Evolutionary conservation across 2,797 vertebrate genomes (phyloP).

Genomic region (Mustela erminea): DNA sequence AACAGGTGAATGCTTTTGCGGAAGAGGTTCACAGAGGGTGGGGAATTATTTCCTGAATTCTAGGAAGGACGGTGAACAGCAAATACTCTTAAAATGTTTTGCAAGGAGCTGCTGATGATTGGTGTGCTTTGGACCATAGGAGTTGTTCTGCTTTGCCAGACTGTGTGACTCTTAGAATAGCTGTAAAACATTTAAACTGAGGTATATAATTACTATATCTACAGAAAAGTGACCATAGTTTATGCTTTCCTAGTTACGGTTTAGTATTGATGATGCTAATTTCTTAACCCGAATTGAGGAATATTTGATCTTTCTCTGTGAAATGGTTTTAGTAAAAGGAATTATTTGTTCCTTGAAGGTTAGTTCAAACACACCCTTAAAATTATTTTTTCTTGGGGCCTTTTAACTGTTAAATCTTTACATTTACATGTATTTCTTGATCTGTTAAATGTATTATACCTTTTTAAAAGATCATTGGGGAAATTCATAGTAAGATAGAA

Average conservation of each 20-base stretch:
- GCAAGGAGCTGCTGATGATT: background rate
- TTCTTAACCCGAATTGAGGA: background rate
- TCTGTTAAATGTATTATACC: background rate
- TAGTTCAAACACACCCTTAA: background rate
- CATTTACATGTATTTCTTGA: background rate
- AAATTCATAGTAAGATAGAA: background rate
- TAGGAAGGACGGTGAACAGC: background rate
- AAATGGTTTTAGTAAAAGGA: background rate
- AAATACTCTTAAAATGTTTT: background rate
- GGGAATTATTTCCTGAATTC: background rate
- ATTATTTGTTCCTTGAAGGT: background rate
- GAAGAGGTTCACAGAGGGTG: background rate
- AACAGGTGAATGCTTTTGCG: background rate
- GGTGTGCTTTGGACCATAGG: background rate
- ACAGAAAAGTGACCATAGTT: background rate
- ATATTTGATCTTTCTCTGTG: background rate
- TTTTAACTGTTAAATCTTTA: constrained; percentile 4
- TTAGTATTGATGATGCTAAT: background rate
- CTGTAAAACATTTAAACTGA: constrained; percentile 28
- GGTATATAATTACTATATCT: background rate
- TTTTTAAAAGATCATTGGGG: constrained; percentile 5
- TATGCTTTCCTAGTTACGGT: background rate
- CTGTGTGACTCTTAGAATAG: background rate
- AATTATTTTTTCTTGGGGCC: background rate
- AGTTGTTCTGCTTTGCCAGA: background rate